Conservation (phyloP, 2,888 invertebrate species). For the Bursaphelenchus okinawaensis region DNA sequence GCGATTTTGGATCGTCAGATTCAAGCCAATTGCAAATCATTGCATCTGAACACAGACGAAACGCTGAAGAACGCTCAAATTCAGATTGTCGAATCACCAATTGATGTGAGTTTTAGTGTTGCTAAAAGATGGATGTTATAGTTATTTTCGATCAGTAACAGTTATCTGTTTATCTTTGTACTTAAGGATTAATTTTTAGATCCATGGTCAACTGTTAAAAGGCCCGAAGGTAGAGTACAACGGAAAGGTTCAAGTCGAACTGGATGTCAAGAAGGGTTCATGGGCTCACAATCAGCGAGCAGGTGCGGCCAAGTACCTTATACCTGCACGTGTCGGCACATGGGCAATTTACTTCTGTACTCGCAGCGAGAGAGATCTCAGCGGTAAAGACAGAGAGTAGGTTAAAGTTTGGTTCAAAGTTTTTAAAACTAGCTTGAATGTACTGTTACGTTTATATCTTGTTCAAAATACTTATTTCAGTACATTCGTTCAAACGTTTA, state of each 20-base stretch:
- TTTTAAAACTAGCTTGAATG: too few relatives aligned
- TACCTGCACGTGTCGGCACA: not conserved
- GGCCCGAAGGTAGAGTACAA: conserved; percentile 10
- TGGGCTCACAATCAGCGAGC: conserved; percentile 1
- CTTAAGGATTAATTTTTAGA: too few relatives aligned
- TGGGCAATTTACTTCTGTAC: conserved; percentile 4
- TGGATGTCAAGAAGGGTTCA: conserved; percentile 7
- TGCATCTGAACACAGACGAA: not conserved
- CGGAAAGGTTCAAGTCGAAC: not conserved
- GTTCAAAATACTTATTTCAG: too few relatives aligned
- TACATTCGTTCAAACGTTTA: conserved; percentile 1
- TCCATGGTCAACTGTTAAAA: conserved; percentile 15
- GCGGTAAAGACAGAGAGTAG: too few relatives aligned
- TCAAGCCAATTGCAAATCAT: not conserved
- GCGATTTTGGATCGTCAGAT: conserved; percentile 13
- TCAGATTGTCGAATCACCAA: not conserved
- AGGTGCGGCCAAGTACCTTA: not conserved
- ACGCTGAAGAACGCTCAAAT: not conserved
- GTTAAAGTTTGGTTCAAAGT: not conserved
- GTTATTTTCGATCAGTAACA: too few relatives aligned
- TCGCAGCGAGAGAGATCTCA: not conserved
- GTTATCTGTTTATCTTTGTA: too few relatives aligned
- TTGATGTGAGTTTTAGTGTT: not conserved
- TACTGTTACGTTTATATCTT: too few relatives aligned
- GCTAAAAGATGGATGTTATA: too few relatives aligned